Base-by-base conservation (phyloP, 2,113 vertebrate genomes). In the Equus przewalskii region DNA sequence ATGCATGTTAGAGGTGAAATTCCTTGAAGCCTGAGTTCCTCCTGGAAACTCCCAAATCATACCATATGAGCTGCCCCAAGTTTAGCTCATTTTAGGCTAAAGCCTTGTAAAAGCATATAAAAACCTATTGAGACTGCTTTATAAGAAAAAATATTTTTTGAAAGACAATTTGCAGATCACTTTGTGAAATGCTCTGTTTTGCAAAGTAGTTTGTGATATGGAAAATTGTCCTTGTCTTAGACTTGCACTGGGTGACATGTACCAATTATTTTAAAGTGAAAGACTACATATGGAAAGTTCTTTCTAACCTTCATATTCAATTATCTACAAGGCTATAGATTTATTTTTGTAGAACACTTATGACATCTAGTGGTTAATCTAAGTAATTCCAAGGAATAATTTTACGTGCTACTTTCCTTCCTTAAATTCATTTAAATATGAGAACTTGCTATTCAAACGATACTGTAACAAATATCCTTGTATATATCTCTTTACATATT, bases 341-440 rank as follows among this genome's bases (percentile, higher is more conserved):
- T 64, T 81, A 67, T 91, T 92, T 96, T 62, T 97, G 54, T 90
- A 80, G 60, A 76, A 69, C 87, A 90, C 49, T 90, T 24, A 0
- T 96, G 98, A 94, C 98, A 97, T 96, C 98, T 98, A 98, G 95
- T 97, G 98, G 97, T 87, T 2, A 56, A 33, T 8, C 1, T 64
- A 64, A 93, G 75, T 92, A 96, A 95, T 85, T 93, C n/a, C 83
- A 96, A 56, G 21, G 5, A 70, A 91, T 65, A 1, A 2, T 79
- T 96, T 79, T 54, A n/a, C 8, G 6, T 33, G 51, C 1, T 83
- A 18, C 91, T 95, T 96, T 93, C 44, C 75, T 89, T 51, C 58
- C 30, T 22, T 80, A 69, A 84, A 76, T 81, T 54, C 3, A 54
- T 88, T 95, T 87, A 87, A 60, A 36, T 91, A 30, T 30, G 18